These are phyloP conservation scores for Pteruthius melanotis DNA, from an alignment of 2,113 vertebrate species.

Conservation along the genomic window DNA sequence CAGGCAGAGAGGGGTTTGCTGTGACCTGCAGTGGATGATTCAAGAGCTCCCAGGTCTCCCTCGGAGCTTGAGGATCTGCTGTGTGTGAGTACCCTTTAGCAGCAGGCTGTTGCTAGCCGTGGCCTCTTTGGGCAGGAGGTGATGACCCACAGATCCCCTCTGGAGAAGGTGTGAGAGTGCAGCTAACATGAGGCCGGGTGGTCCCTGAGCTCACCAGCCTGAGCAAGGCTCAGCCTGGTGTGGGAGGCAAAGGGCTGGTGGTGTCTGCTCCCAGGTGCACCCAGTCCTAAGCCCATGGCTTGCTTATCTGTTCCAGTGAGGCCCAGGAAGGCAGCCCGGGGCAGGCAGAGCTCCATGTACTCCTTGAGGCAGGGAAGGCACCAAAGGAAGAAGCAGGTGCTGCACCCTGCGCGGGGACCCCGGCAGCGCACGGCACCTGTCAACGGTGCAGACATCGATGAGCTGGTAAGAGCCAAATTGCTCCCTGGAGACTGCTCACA, in stretches of 20 bases:
- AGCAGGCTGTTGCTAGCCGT: background rate
- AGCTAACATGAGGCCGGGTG: background rate
- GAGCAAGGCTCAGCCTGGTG: background rate
- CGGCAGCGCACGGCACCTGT: slow-evolving; percentile 70
- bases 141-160: background rate
- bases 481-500: background rate
- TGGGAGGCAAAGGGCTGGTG: background rate
- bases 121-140: background rate
- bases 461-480: slow-evolving; percentile 82
- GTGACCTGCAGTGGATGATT: background rate
- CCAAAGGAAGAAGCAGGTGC: slow-evolving; percentile 78
- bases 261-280: background rate
- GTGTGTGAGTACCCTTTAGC: background rate
- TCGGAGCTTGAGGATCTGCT: rapidly evolving
- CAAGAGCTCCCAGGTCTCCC: background rate
- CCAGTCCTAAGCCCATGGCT: background rate
- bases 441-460: slow-evolving; percentile 88
- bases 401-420: slow-evolving; percentile 66
- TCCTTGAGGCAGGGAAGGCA: slow-evolving; percentile 70
- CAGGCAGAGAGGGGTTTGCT: background rate
- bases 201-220: background rate
- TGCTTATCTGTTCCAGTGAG: slow-evolving; percentile 79
- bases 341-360: slow-evolving; percentile 67
- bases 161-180: background rate
- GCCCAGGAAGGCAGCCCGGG: slow-evolving; percentile 79